Evolutionary conservation across 64 coral and sea anemone species (phyloP).

Genomic region (Montipora cactus): DNA sequence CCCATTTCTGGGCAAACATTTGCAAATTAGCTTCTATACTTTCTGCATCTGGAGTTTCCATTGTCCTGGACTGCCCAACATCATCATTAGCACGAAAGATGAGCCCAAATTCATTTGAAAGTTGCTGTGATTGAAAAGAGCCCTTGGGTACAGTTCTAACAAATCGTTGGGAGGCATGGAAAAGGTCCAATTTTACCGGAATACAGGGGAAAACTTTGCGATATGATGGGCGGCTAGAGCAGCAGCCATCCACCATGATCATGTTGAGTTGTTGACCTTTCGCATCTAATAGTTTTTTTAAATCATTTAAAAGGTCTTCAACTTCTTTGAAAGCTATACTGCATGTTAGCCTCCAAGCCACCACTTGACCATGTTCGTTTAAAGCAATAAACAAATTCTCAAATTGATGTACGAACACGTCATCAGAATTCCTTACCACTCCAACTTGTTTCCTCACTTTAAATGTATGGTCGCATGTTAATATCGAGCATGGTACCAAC

Average conservation of each 20-base stretch:
- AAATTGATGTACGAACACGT: conserved; percentile 55
- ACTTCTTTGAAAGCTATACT: conserved; percentile 62
- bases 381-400: conserved; percentile 70
- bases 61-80: too few relatives aligned
- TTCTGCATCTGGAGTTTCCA: too few relatives aligned
- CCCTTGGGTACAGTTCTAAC: background rate
- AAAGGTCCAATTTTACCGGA: conserved; percentile 35
- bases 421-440: conserved; percentile 28
- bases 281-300: conserved; percentile 35
- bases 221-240: background rate
- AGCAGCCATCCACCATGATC: conserved; percentile 63
- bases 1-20: too few relatives aligned
- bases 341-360: conserved; percentile 42
- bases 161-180: conserved; percentile 60
- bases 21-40: too few relatives aligned
- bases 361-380: conserved; percentile 63
- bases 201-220: background rate
- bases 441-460: conserved; percentile 84
- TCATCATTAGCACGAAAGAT: too few relatives aligned
- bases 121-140: too few relatives aligned
- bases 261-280: background rate
- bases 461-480: conserved; percentile 76
- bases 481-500: background rate
- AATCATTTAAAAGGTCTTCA: conserved; percentile 47
- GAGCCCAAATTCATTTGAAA: too few relatives aligned